A percentile compares a stretch with the other conserved stretches of the same genome.
phyloP scores from a whole-genome alignment of 1,140 invertebrate species.

The Harlomillsia oculata region DNA sequence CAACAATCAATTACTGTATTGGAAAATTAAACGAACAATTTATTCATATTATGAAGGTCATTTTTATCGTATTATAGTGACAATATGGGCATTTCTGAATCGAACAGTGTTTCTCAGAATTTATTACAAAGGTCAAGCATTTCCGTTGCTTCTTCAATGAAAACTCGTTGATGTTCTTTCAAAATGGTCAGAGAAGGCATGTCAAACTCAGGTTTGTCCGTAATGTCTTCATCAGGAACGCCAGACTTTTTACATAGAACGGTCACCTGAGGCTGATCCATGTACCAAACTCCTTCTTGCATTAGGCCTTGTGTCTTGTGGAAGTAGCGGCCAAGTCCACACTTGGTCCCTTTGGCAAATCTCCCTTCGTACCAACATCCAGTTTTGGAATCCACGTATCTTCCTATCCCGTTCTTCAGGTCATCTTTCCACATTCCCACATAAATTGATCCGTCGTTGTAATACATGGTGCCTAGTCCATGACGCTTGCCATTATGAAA shows the following conservation, averaged over 20 bases:
- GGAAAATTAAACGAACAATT: too few relatives aligned
- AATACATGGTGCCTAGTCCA: conserved; percentile 48
- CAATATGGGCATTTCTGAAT: too few relatives aligned
- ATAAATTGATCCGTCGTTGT: conserved; percentile 41
- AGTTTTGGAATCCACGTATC: conserved; percentile 37
- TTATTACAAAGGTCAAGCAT: conserved; percentile 14
- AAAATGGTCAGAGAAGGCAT: conserved; percentile 20
- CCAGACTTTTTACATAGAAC: too few relatives aligned
- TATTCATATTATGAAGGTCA: too few relatives aligned
- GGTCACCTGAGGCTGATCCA: conserved; percentile 17
- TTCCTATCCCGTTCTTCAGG: conserved; percentile 22
- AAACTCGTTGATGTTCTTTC: conserved; percentile 11
- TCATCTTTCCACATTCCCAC: conserved; percentile 31
- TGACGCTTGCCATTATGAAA: conserved; percentile 50
- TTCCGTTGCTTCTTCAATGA: conserved; percentile 20
- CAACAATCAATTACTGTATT: too few relatives aligned
- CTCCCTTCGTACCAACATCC: conserved; percentile 54
- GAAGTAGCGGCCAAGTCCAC: conserved; percentile 50
- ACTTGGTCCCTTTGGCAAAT: conserved; percentile 47
- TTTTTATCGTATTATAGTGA: too few relatives aligned
- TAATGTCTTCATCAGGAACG: conserved; percentile 15
- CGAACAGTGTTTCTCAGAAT: too few relatives aligned
- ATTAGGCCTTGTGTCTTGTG: conserved; percentile 51
- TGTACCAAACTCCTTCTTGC: conserved; percentile 44
- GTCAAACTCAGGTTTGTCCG: conserved; percentile 8